phyloP scores from a whole-genome alignment of 1,140 invertebrate species.

The Papilio xuthus region DNA sequence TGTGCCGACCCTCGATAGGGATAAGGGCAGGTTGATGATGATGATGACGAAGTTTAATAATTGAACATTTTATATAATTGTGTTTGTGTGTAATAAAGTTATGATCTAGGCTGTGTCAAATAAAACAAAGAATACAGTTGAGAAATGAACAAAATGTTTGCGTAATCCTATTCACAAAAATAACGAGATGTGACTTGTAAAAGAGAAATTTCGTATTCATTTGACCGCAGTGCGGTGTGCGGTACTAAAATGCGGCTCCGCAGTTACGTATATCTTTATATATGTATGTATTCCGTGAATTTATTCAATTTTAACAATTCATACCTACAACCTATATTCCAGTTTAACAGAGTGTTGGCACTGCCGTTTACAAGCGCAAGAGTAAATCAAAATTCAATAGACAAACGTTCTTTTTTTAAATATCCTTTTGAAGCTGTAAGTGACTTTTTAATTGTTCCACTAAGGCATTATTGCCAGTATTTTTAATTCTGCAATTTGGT shows the following conservation, averaged over 20 bases:
- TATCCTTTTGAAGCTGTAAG: neutral
- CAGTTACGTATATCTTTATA: neutral
- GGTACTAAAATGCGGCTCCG: neutral
- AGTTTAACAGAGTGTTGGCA: neutral
- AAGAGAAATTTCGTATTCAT: constrained; percentile 14
- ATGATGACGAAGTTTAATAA: too few species aligned
- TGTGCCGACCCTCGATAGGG: too few species aligned
- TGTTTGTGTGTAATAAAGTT: too few species aligned
- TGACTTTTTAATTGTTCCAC: neutral
- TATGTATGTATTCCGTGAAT: neutral
- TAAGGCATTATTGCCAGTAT: neutral
- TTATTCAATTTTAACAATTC: neutral
- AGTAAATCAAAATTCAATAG: neutral
- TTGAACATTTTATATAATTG: too few species aligned
- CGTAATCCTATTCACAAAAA: neutral
- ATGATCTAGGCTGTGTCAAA: too few species aligned
- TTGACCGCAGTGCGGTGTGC: constrained; percentile 14
- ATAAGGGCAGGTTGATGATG: too few species aligned
- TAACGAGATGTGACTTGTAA: constrained; percentile 11
- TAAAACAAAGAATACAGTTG: neutral
- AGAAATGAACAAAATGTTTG: neutral
- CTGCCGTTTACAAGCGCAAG: neutral
- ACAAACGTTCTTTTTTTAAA: neutral
- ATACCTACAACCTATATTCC: neutral
- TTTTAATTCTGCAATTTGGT: neutral